Percentiles rank a stretch among this genome's conserved stretches.
phyloP scores from a whole-genome alignment of 2,888 invertebrate species.

The Diloba caeruleocephala region DNA sequence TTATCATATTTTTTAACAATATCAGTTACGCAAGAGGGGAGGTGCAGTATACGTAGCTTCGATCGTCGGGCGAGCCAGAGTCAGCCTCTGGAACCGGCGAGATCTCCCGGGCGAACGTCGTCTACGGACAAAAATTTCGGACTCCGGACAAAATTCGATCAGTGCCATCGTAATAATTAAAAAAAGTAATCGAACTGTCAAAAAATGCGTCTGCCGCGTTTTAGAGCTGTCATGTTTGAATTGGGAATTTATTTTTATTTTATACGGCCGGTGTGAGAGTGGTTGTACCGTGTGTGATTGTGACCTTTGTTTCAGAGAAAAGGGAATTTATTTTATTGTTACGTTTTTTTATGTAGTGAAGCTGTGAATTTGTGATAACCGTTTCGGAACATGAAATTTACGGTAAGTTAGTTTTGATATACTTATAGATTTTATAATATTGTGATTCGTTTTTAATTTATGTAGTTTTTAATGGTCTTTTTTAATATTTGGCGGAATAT shows the following conservation, averaged over 20 bases:
- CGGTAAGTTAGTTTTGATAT: conserved; percentile 39
- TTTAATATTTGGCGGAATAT: too few relatives aligned
- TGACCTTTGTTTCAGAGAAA: conserved; percentile 62
- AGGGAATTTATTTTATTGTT: conserved; percentile 28
- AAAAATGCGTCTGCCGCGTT: conserved; percentile 55
- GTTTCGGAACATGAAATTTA: conserved; percentile 30
- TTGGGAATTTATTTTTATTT: conserved; percentile 64
- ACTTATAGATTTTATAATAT: neutral
- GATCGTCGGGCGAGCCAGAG: conserved; percentile 72
- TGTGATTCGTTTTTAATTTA: conserved; percentile 4
- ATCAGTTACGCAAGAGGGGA: conserved; percentile 87
- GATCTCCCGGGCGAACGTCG: conserved; percentile 75
- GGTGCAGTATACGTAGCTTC: conserved; percentile 80
- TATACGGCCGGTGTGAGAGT: conserved; percentile 67
- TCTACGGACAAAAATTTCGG: conserved; percentile 60
- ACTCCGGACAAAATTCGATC: conserved; percentile 55
- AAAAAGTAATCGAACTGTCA: conserved; percentile 58
- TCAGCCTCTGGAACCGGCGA: conserved; percentile 81
- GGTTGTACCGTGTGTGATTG: conserved; percentile 62
- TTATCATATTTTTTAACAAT: conserved; percentile 70
- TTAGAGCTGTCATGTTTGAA: conserved; percentile 63
- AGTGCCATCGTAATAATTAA: conserved; percentile 59
- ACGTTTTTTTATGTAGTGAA: conserved; percentile 42
- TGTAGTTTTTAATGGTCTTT: too few relatives aligned
- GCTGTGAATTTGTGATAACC: conserved; percentile 36